Evolutionary conservation across 1,140 invertebrate species (phyloP), one percentile per base, ranked within the genome.

Genomic region (Globodera ellingtonae): DNA sequence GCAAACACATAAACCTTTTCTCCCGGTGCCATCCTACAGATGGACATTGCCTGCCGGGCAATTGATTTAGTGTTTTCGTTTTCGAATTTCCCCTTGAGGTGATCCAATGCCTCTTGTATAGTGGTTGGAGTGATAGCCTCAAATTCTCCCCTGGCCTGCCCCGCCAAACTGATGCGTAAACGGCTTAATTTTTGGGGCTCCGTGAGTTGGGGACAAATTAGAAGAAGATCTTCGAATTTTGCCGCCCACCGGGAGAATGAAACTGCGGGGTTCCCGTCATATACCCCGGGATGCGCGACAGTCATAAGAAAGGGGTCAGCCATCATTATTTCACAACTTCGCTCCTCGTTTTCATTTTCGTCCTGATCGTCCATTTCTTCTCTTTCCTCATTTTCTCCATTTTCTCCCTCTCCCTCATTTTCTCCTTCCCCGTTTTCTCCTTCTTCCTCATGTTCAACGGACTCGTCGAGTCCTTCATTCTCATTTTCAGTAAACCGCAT

Each of bases 171-270:
- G 4, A 72, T n/a, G 4, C 24, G n/a, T 56, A 72, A 72, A 72
- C 71, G 71, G 8, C 47, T 56, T 9, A 72, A 10, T 72, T 72
- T 72, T 44, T 72, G 71, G 5, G 7, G 6, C 9, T 72, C 71
- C 47, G 71, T 72, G 5, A 56, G 71, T 9, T 72, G 47, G 24
- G 71, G 18, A 48, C n/a, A 50, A 18, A 72, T 4, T 7, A 21
- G 35, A 24, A 72, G 24, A 1, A 59, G 56, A 15, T 59, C 56
- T 15, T 18, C 18, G 5, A 59, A 59, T 59, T 18, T 59, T 18
- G 10, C 56, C 5, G 56, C 13, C 56, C 56, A 59, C 6, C 15
- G 56, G 18, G 56, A 59, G 18, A 59, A 59, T 15, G 56, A 59
- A 10, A 18, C 6, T 3, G 13, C 18, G 13, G 56, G 56, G 15